Conservation (phyloP, 2,113 vertebrate genomes). For the Muntiacus muntjak region DNA sequence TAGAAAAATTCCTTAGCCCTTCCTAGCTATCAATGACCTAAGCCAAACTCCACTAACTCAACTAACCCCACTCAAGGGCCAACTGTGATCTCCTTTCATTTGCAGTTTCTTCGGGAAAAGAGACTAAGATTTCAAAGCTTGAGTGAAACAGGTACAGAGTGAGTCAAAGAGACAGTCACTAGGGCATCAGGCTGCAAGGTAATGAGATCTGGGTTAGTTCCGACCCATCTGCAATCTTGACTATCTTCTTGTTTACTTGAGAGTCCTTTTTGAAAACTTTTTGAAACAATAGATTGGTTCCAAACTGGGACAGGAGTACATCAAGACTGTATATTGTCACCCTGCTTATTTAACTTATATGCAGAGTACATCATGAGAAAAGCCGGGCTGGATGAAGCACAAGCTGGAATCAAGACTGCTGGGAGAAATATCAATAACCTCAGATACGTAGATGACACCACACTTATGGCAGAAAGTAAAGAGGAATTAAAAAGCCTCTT, state of each 20-base stretch:
- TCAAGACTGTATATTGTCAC: not conserved
- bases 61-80: not conserved
- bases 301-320: not conserved
- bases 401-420: not conserved
- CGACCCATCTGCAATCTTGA: constrained; percentile 25
- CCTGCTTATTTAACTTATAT: not conserved
- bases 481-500: not conserved
- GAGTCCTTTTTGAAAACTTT: not conserved
- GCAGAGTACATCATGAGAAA: not conserved
- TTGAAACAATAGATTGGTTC: not conserved
- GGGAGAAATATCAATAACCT: not conserved
- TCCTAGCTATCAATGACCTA: not conserved
- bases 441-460: not conserved
- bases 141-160: not conserved
- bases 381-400: not conserved
- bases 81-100: not conserved
- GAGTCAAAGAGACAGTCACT: not conserved
- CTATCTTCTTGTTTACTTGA: not conserved
- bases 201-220: not conserved
- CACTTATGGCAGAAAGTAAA: not conserved
- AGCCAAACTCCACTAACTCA: not conserved
- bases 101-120: not conserved
- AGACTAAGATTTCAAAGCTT: not conserved
- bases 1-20: not conserved
- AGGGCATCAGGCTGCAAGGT: not conserved